A percentile compares a stretch with the other conserved stretches of the same genome.
Evolutionary conservation across 2,888 invertebrate genomes (phyloP).

Genomic region (Epinotia demarniana): DNA sequence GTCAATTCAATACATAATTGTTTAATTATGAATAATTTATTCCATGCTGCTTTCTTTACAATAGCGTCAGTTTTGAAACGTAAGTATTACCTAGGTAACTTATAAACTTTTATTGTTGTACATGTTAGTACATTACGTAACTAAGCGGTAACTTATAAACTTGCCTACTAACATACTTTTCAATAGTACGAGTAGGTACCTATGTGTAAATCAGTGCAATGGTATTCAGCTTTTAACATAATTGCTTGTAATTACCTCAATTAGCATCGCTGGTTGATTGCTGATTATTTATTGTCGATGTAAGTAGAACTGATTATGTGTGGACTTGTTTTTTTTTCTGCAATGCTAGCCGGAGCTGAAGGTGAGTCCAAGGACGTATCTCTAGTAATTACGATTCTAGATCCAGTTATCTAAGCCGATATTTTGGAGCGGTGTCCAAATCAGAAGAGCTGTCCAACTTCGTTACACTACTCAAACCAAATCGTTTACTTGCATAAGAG

Average conservation of each 20-base stretch:
- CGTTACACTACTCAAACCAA: no score
- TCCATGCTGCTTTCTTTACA: conserved; percentile 28
- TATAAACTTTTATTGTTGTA: no score
- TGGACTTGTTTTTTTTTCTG: conserved; percentile 52
- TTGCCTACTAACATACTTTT: background rate
- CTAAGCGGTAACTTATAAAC: background rate
- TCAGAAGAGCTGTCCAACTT: background rate
- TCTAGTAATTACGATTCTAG: background rate
- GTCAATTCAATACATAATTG: background rate
- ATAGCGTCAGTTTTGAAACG: conserved; percentile 36
- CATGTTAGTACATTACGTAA: no score
- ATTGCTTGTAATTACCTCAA: conserved; percentile 12
- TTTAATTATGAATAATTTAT: background rate
- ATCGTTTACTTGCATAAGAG: no score
- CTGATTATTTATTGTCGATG: conserved; percentile 12
- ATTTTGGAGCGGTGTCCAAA: background rate
- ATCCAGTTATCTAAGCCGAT: background rate
- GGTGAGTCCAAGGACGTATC: conserved; percentile 55
- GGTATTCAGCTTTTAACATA: conserved; percentile 4
- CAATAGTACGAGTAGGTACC: no score
- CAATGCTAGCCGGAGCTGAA: conserved; percentile 60
- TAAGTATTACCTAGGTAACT: background rate
- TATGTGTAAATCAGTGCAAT: background rate
- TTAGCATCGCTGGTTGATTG: background rate
- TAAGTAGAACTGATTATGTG: background rate